Base-by-base conservation (phyloP, 2,797 vertebrate genomes). In the Acanthiza pusilla region DNA sequence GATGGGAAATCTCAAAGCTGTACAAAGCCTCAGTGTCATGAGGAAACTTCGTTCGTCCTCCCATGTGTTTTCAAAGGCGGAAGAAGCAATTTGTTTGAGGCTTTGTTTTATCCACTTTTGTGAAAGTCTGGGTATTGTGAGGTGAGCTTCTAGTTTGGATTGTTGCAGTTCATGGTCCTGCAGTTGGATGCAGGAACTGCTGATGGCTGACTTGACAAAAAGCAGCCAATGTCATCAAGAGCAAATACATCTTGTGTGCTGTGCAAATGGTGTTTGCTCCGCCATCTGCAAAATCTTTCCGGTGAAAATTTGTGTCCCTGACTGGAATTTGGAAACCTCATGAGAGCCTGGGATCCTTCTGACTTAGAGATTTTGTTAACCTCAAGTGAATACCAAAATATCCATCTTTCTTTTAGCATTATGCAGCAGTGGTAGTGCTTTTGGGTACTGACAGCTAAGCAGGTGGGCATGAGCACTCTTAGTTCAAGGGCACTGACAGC, bases 21-120 rank as follows among this genome's bases (percentile, higher is more conserved):
- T 29, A 36, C 0, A 0, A 70, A 91, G 26, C 16, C 60, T 63
- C 15, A 10, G 6, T 2, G 0, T 67, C 29, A 7, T 1, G 5
- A n/a, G 32, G 55, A 60, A 79, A 13, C 34, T 36, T 91, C 2
- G 5, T 2, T 34, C 22, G 5, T 55, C 23, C 8, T 68, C 21
- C 16, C 15, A 3, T 14, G 14, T 11, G 16, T 68, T 89, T 86
- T 61, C 32, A 9, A 77, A 76, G 45, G 20, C 17, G 43, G 20
- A 70, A 30, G 51, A 71, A 85, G n/a, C 8, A 71, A 16, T 72
- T 73, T 62, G 18, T 63, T 75, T 27, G 21, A 60, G 38, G 26
- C 18, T 68, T 65, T 76, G 29, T 50, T 93, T 86, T 47, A 32
- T 18, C 47, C 65, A 17, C 47, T 79, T 74, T 38, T 45, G 32